A percentile compares a stretch with the other conserved stretches of the same genome.
phyloP scores from a whole-genome alignment of 1,140 invertebrate genomes.

The Drosophila ohnishii region DNA sequence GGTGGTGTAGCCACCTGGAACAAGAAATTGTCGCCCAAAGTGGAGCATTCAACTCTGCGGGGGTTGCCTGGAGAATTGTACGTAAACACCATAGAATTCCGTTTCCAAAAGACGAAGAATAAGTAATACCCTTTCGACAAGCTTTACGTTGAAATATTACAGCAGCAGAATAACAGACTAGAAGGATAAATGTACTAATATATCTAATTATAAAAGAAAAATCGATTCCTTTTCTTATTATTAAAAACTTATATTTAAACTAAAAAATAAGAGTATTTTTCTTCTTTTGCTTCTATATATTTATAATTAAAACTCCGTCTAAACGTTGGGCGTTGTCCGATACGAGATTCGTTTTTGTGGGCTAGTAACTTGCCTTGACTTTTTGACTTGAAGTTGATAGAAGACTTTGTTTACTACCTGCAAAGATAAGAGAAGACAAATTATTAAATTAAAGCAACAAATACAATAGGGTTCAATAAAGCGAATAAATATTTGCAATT shows the following conservation, averaged over 20 bases:
- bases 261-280: not conserved
- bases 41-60: conserved; percentile 43
- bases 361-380: conserved; percentile 18
- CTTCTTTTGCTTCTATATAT: not conserved
- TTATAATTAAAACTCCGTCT: conserved; percentile 31
- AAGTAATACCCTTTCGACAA: not conserved
- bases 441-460: conserved; percentile 27
- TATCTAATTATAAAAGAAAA: not conserved
- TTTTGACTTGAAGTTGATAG: conserved; percentile 25
- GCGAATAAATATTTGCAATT: conserved; percentile 28
- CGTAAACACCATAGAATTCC: conserved; percentile 1
- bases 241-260: too few relatives aligned
- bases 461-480: conserved; percentile 39
- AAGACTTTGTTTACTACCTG: conserved; percentile 57
- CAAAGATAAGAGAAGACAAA: conserved; percentile 44
- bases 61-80: conserved; percentile 22
- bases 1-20: conserved; percentile 52
- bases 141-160: too few relatives aligned
- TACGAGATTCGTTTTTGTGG: conserved; percentile 9
- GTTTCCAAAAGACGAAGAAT: not conserved
- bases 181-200: not conserved
- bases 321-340: conserved; percentile 36
- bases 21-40: conserved; percentile 28
- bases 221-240: too few relatives aligned
- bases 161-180: not conserved